Base-by-base conservation (phyloP, 2,888 invertebrate species). In the Cheilosia pagana region DNA sequence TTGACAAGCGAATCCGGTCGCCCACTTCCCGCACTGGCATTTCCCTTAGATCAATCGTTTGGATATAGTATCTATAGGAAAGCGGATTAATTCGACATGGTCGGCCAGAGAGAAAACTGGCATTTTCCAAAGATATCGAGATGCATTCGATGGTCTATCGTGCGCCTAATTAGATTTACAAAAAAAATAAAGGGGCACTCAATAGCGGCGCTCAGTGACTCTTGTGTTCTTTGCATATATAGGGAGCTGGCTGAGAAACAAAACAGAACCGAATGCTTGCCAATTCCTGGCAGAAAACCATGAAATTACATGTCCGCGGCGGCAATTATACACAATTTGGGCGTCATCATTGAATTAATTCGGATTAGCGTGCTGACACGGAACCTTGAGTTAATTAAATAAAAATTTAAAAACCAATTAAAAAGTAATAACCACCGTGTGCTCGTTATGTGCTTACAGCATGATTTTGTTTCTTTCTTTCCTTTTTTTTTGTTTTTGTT, bases 361-460 rank as follows among this genome's bases (percentile, higher is more conserved):
- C 41, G 50, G 48, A 53, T 65, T 81, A 39, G 70, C 81, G 81
- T 85, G 81, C 68, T 48, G 55, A 39, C 85, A 85, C 45, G 85
- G 65, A 67, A 55, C 35, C 62, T 70, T 74, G 74, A 70, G 23
- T 77, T 70, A 74, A 78, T 86, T 86, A 86, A 86, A 86, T 82
- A 86, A 86, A 75, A 81, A 86, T 45, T 86, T 86, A 82, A 82
- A 86, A 82, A 70, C 59, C 82, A 74, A 86, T 86, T 86, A 83
- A 83, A 78, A 72, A 63, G 74, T 77, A 86, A 86, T 86, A 82
- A 77, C 72, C 68, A 28, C 59, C 50, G 39, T 59, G 16, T 23
- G 50, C 50, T 23, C 14, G 50, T 70, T 57, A 57, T 57, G 45
- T 28, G 65, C 48, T 23, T 43, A 31, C 59, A 65, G 57, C 52